Evolutionary conservation across 2,797 vertebrate species (phyloP).

Genomic region (Petrocephalus sullivani): DNA sequence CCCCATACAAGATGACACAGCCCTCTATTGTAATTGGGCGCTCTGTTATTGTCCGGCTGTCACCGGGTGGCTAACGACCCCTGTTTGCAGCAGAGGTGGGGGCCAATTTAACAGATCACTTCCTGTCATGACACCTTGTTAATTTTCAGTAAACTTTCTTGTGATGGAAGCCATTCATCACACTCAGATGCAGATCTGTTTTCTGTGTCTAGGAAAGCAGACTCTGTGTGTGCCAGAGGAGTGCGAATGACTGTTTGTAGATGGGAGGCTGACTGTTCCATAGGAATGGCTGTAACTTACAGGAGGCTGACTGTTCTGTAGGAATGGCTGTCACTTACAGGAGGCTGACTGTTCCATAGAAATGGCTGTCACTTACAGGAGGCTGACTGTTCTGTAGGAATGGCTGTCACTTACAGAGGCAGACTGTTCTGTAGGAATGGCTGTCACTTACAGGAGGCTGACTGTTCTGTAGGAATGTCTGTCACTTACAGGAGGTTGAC

Average conservation of each 20-base stretch:
- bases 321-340: not conserved
- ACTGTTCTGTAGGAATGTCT: not conserved
- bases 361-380: not conserved
- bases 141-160: constrained; percentile 47
- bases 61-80: constrained; percentile 31
- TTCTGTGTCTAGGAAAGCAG: constrained; percentile 24
- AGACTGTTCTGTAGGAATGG: too few relatives aligned
- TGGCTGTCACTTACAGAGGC: not conserved
- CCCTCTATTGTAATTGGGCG: constrained; percentile 61
- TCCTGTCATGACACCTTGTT: constrained; percentile 41
- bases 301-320: not conserved
- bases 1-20: constrained; percentile 64
- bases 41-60: constrained; percentile 60
- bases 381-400: not conserved
- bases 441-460: not conserved
- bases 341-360: not conserved
- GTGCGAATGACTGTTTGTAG: too few relatives aligned
- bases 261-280: not conserved
- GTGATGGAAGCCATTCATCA: constrained; percentile 43
- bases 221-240: not conserved
- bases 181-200: constrained; percentile 14
- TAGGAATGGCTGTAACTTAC: not conserved
- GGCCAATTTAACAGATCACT: constrained; percentile 45
- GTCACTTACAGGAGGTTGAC: not conserved
- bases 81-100: constrained; percentile 24